Conservation (phyloP, 30 jellyfish, hydroid and myxozoan species). For the Aurelia coerulea region DNA sequence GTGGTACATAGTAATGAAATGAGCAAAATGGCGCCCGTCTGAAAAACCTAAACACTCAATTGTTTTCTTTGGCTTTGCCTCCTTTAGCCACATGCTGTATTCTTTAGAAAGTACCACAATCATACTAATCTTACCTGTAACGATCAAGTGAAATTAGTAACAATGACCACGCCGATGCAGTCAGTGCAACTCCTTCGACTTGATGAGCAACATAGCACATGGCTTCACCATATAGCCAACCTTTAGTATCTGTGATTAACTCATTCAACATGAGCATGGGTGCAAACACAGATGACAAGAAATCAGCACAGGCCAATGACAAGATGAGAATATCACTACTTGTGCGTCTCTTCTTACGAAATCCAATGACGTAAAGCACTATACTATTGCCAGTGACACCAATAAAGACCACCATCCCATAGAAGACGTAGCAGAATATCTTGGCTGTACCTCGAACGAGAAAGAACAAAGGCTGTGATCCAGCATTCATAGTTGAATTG, state of each 20-base stretch:
- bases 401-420: slow-evolving; percentile 14
- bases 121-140: background rate
- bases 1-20: no score
- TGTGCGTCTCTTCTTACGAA: slow-evolving; percentile 38
- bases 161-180: slow-evolving; percentile 50
- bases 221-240: slow-evolving; percentile 60
- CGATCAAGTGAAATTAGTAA: slow-evolving; percentile 52
- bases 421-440: slow-evolving; percentile 28
- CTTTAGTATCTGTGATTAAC: background rate
- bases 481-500: background rate
- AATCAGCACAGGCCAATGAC: slow-evolving; percentile 51
- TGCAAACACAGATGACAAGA: slow-evolving; percentile 30
- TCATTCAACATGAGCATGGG: slow-evolving; percentile 53
- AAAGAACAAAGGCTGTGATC: background rate
- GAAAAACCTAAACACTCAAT: no score
- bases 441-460: slow-evolving; percentile 20
- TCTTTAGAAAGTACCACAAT: no score
- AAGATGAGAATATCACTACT: slow-evolving; percentile 47
- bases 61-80: no score
- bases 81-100: no score
- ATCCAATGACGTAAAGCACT: slow-evolving; percentile 63
- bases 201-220: slow-evolving; percentile 46
- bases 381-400: slow-evolving; percentile 60
- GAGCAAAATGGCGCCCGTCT: no score
- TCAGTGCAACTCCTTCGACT: slow-evolving; percentile 12